Conservation (phyloP, 2,888 invertebrate species). For the Gari tellinella region DNA sequence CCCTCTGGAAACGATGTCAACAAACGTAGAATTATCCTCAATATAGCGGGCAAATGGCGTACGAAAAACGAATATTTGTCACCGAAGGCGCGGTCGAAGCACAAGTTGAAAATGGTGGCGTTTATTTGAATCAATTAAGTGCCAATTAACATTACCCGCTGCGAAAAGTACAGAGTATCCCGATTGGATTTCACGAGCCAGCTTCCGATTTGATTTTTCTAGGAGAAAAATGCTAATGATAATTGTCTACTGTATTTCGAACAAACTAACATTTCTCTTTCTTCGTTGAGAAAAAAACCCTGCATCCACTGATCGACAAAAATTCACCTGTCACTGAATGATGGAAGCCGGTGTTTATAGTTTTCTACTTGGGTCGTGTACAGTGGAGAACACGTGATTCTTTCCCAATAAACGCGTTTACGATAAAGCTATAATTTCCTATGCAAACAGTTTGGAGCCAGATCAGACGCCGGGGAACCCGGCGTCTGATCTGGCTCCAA, state of each 20-base stretch:
- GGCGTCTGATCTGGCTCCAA: no score
- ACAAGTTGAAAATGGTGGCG: conserved; percentile 61
- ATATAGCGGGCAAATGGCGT: conserved; percentile 38
- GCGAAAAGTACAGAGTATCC: conserved; percentile 27
- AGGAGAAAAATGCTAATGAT: conserved; percentile 16
- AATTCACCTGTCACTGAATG: not conserved
- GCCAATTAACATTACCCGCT: conserved; percentile 61
- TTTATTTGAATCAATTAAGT: conserved; percentile 73
- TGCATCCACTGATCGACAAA: no score
- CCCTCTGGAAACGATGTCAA: conserved; percentile 58
- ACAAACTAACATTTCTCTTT: no score
- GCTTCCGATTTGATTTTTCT: conserved; percentile 53
- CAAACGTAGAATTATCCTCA: conserved; percentile 60
- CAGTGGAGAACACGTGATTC: no score
- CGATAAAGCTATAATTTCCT: no score
- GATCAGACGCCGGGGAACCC: no score
- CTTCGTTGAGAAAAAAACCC: no score
- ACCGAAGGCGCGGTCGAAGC: conserved; percentile 62
- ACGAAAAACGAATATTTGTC: conserved; percentile 28
- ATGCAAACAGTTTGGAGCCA: not conserved
- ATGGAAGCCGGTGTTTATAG: not conserved
- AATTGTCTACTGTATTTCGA: not conserved
- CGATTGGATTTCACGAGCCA: conserved; percentile 25
- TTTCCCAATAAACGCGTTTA: no score
- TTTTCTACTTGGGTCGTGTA: conserved; percentile 2